These are phyloP conservation scores for Flabesymbios commensalis DNA, from an alignment of 2,888 invertebrate species.

Conservation along the genomic window DNA sequence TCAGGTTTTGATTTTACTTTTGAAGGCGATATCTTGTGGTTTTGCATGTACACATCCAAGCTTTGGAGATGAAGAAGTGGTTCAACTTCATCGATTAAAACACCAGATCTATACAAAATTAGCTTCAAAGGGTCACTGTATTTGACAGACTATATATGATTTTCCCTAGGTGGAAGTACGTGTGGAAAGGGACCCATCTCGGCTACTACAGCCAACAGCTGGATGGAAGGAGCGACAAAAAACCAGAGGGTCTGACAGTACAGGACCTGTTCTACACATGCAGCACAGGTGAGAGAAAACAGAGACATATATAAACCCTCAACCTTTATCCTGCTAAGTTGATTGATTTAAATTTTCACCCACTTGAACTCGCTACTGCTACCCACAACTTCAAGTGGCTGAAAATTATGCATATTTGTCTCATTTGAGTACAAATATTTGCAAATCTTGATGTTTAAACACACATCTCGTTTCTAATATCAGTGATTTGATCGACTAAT, in stretches of 20 bases:
- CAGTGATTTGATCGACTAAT: too few relatives aligned
- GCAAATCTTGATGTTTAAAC: background rate
- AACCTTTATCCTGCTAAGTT: too few relatives aligned
- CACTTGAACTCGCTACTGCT: background rate
- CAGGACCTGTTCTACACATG: slow-evolving; percentile 50
- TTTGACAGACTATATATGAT: background rate
- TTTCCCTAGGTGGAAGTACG: slow-evolving; percentile 5
- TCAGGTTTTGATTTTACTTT: too few relatives aligned
- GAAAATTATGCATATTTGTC: background rate
- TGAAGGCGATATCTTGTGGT: too few relatives aligned
- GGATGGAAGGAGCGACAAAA: slow-evolving; percentile 55
- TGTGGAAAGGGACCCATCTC: slow-evolving; percentile 50
- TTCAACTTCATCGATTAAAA: too few relatives aligned
- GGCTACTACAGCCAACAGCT: slow-evolving; percentile 53
- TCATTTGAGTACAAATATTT: background rate
- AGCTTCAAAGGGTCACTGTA: too few relatives aligned
- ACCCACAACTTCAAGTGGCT: background rate
- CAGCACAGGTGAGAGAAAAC: slow-evolving; percentile 56
- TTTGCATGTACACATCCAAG: too few relatives aligned
- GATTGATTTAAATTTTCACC: background rate
- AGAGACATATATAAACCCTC: too few relatives aligned
- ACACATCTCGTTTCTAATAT: too few relatives aligned
- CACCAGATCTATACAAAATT: too few relatives aligned
- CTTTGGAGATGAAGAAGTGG: too few relatives aligned
- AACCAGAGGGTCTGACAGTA: slow-evolving; percentile 42